Base-by-base conservation (phyloP, 2,797 vertebrate species). In the Lagodon rhomboides region DNA sequence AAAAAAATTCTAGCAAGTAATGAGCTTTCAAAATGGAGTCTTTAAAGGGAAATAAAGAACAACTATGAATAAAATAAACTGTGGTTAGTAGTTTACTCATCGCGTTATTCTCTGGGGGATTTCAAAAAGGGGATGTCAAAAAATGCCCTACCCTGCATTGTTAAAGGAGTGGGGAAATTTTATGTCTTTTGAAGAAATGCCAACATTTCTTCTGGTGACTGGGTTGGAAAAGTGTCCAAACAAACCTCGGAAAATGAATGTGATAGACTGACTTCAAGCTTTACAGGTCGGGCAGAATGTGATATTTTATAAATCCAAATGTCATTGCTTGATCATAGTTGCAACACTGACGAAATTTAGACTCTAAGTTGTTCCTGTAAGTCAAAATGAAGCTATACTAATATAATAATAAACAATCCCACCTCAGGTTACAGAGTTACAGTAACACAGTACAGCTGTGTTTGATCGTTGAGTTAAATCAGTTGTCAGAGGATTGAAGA, bases 31-130 rank as follows among this genome's bases (percentile, higher is more conserved):
- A 6, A 56, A 55, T 41, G 5, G 2, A 27, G 5, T 8, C 3
- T 65, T 23, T 16, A 46, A 59, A 53, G 5, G 17, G 15, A 60
- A 66, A 66, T 59, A 66, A 58, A 65, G 23, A 23, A 50, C 20
- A 75, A 17, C 7, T 49, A 10, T 38, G 9, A 44, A 61, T 65
- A 0, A 47, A 66, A 25, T 41, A 1, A 58, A 27, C 27, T 54
- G 7, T 53, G n/a, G 12, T 16, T n/a, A 9, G 9, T n/a, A 38
- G 0, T 27, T 20, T 41, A 43, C 12, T 47, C 11, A 38, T 27
- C 7, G 30, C 30, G 7, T 34, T 34, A 34, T 34, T 34, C 30
- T 34, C 6, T 1, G 30, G 30, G 30, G 6, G 4, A 34, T 34
- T 34, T 34, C 30, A 34, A 7, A 30, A 30, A 30, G 6, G 30